Evolutionary conservation across 2,113 vertebrate genomes (phyloP).

Genomic region (Antigone vipio): DNA sequence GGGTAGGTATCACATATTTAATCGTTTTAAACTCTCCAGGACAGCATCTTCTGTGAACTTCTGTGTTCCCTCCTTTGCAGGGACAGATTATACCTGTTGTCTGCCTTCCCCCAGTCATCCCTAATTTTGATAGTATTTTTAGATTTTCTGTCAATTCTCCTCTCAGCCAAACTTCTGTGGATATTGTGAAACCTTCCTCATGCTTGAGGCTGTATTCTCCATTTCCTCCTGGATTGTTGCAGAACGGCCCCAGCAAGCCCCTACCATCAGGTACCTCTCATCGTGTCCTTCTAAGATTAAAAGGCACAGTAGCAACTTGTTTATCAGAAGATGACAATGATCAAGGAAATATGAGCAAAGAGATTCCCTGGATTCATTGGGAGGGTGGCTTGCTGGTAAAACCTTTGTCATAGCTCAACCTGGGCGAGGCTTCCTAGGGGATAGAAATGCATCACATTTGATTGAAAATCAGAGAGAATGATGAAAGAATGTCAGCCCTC

Average conservation of each 20-base stretch:
- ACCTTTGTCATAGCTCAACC: neutral
- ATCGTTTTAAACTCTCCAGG: neutral
- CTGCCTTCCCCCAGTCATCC: neutral
- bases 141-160: neutral
- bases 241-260: neutral
- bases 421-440: neutral
- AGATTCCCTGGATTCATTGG: neutral
- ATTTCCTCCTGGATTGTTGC: neutral
- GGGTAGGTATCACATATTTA: neutral
- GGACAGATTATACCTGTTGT: neutral
- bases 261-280: neutral
- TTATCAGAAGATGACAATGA: neutral
- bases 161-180: neutral
- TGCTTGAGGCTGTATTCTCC: neutral
- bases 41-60: neutral
- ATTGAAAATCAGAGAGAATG: neutral
- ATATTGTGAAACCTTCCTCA: neutral
- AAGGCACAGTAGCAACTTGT: neutral
- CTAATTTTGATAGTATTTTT: neutral
- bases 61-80: neutral
- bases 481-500: neutral
- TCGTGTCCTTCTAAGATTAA: neutral
- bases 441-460: neutral
- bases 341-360: neutral
- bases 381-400: neutral